These are phyloP conservation scores for Aegypius monachus DNA, from an alignment of 2,113 vertebrate genomes.

Conservation along the genomic window DNA sequence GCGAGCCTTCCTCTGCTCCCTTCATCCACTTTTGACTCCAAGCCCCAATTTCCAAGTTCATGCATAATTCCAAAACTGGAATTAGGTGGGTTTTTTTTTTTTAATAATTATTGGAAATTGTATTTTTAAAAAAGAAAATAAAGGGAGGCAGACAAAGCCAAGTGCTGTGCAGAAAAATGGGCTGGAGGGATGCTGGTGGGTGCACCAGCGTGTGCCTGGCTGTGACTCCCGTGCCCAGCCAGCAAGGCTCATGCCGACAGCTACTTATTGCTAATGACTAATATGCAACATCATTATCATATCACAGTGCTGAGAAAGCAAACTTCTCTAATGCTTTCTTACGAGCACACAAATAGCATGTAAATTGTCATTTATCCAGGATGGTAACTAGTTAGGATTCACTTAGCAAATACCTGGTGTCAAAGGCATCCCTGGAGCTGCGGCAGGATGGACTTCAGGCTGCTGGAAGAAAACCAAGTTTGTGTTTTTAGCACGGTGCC, in stretches of 20 bases:
- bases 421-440: accelerated
- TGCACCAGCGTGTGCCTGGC: not conserved
- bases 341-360: accelerated
- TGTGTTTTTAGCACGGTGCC: accelerated
- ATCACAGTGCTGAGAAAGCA: not conserved
- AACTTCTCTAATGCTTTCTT: not conserved
- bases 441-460: accelerated
- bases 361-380: not conserved
- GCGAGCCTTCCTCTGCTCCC: not conserved
- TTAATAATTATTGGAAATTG: not conserved
- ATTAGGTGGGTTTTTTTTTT: not conserved
- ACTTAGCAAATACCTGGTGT: not conserved
- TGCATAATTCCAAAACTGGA: accelerated
- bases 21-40: not conserved
- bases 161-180: too few species aligned
- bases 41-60: not conserved
- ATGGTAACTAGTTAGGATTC: accelerated
- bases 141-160: not conserved
- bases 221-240: not conserved
- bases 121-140: not conserved
- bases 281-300: not conserved
- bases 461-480: not conserved
- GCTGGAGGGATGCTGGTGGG: not conserved
- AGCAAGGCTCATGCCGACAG: not conserved
- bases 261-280: not conserved